Evolutionary conservation across 2,888 invertebrate genomes (phyloP).

Genomic region (Clunio marinus): DNA sequence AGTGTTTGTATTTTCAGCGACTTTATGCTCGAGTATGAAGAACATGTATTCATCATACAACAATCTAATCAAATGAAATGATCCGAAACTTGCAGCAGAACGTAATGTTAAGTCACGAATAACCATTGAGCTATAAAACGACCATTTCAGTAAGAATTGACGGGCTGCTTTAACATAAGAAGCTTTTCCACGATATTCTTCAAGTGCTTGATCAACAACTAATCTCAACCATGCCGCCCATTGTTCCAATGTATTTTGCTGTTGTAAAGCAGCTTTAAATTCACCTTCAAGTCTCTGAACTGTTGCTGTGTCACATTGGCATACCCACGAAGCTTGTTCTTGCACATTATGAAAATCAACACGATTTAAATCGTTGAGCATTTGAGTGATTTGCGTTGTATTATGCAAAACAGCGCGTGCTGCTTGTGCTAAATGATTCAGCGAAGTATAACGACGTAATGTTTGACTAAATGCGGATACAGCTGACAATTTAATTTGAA

Average conservation of each 20-base stretch:
- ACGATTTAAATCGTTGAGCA: slow-evolving; percentile 92
- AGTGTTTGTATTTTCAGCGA: slow-evolving; percentile 82
- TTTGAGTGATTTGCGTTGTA: slow-evolving; percentile 90
- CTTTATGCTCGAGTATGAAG: slow-evolving; percentile 94
- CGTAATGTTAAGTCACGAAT: slow-evolving; percentile 93
- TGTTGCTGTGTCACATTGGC: slow-evolving; percentile 81
- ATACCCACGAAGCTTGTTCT: slow-evolving; percentile 93
- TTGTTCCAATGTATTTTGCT: slow-evolving; percentile 90
- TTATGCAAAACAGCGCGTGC: slow-evolving; percentile 95
- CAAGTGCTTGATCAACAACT: slow-evolving; percentile 84
- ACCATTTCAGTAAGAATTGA: slow-evolving; percentile 96
- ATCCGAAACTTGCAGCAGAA: slow-evolving; percentile 97
- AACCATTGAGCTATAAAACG: slow-evolving; percentile 97
- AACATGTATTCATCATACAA: slow-evolving; percentile 99
- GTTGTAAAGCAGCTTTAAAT: slow-evolving; percentile 86
- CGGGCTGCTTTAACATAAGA: slow-evolving; percentile 81
- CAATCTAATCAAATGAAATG: slow-evolving; percentile 95
- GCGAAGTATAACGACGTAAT: slow-evolving; percentile 88
- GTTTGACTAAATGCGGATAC: slow-evolving; percentile 93
- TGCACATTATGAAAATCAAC: slow-evolving; percentile 98
- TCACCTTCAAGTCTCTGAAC: slow-evolving; percentile 84
- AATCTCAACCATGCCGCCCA: slow-evolving; percentile 98
- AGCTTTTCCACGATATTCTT: slow-evolving; percentile 78
- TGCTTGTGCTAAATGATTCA: slow-evolving; percentile 86
- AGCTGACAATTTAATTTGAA: slow-evolving; percentile 75